Conservation (phyloP, 2,113 vertebrate species). For the Herpailurus yagouaroundi region DNA sequence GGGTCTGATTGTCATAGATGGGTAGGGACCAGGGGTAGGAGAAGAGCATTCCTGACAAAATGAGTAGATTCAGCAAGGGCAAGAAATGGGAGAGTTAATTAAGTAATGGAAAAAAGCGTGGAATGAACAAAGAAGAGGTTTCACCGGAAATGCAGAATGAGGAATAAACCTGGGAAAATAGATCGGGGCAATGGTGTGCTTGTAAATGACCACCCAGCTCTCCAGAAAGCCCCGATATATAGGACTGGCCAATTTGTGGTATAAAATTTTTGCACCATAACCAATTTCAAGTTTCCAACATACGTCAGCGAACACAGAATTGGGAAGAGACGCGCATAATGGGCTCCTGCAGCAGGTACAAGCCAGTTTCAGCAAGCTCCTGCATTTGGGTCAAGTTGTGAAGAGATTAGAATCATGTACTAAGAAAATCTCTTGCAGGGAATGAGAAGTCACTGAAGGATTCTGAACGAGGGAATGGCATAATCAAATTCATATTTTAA, state of each 20-base stretch:
- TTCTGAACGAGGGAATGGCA: neutral
- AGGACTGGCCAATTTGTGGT: neutral
- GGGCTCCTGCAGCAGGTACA: neutral
- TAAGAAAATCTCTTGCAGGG: neutral
- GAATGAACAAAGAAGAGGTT: neutral
- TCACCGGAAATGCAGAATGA: neutral
- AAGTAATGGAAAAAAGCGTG: neutral
- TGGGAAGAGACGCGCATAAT: neutral
- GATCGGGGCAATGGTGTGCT: neutral
- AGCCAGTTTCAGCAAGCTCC: neutral
- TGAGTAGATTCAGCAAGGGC: neutral
- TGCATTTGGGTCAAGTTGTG: neutral
- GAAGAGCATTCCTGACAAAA: neutral
- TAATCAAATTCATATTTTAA: neutral
- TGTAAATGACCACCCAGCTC: neutral
- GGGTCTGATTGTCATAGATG: neutral
- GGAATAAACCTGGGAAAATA: neutral
- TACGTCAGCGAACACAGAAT: neutral
- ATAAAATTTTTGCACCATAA: neutral
- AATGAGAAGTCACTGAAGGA: neutral
- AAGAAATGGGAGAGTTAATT: neutral
- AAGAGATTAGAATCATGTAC: neutral
- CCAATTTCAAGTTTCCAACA: conserved; percentile 1
- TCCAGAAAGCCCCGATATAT: neutral
- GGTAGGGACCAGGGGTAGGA: neutral